Percentiles rank a stretch among this genome's conserved stretches.
These are phyloP conservation scores for Pelobates cultripes DNA, from an alignment of 2,797 vertebrate species.

Conservation along the genomic window DNA sequence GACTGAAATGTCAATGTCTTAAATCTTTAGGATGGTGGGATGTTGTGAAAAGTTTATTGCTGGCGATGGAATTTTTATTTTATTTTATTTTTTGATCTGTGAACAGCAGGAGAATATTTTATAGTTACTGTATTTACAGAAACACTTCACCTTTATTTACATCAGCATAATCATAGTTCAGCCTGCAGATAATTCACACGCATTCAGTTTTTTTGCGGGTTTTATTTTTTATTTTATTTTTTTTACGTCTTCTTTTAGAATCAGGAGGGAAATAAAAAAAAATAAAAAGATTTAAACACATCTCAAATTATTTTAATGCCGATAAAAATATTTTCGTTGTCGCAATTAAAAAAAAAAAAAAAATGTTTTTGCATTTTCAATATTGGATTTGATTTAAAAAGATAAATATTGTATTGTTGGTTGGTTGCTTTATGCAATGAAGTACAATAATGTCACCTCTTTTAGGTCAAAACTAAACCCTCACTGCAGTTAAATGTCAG, in stretches of 20 bases:
- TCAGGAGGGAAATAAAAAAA: neutral
- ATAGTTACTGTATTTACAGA: constrained; percentile 64
- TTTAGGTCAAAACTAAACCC: no score
- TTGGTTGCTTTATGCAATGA: no score
- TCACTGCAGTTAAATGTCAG: no score
- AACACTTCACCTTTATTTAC: constrained; percentile 56
- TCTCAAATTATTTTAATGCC: neutral
- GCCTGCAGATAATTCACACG: constrained; percentile 20
- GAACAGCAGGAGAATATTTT: constrained; percentile 63
- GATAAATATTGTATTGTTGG: no score
- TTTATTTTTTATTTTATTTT: no score
- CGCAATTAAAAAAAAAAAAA: no score
- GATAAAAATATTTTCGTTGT: no score
- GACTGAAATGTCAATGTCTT: constrained; percentile 77
- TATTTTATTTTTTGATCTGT: constrained; percentile 37
- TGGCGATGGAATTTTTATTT: constrained; percentile 48
- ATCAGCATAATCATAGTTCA: constrained; percentile 41
- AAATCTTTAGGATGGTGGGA: constrained; percentile 70
- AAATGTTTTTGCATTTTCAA: no score
- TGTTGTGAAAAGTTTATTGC: constrained; percentile 67
- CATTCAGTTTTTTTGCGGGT: neutral
- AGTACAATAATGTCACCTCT: no score
- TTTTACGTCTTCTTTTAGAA: neutral
- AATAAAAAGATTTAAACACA: neutral
- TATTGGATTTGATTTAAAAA: no score